Base-by-base conservation (phyloP, 2,797 vertebrate genomes). In the Heteromormyrus szaboi region DNA sequence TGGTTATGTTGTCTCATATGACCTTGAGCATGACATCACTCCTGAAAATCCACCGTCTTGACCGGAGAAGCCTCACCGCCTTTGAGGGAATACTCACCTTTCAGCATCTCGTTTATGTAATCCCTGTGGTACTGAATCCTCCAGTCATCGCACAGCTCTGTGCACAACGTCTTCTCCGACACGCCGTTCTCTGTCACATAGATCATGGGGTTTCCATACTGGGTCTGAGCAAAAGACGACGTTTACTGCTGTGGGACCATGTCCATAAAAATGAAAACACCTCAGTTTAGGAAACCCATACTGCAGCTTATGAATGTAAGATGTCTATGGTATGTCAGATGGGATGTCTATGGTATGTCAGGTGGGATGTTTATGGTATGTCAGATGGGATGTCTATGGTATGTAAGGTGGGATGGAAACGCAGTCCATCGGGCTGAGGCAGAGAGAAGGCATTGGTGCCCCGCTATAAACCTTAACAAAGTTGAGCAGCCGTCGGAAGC, bases 161-260 rank as follows among this genome's bases (percentile, higher is more conserved):
- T 94, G 90, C 97, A 97, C 68, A 92, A 91, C 90, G 92, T 92
- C 92, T 96, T 97, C 92, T 99, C 98, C 86, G 97, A 96, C 11
- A 97, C 95, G 51, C 98, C 98, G 0, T 99, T 99, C 94, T 99
- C 98, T 14, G 97, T 98, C 94, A 99, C 97, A 19, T 97, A 97
- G 92, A 98, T 95, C 90, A 95, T 92, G 12, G 97, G 98, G 92
- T 98, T 97, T 51, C 96, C 96, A 48, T 99, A 99, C 88, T 98
- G 97, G 90, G 95, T 97, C 98, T 99, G 91, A 87, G 94, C 89
- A 88, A 68, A 59, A 76, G 37, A 90, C 0, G 83, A 33, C 7
- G 50, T 37, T 12, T 29, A 33, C 29, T 22, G 79, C 53, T 46
- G 59, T 37, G 12, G 11, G 2, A 50, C 33, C 54, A 41, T 17